Evolutionary conservation across 2,888 invertebrate genomes (phyloP).

Genomic region (Agrypnus murinus): DNA sequence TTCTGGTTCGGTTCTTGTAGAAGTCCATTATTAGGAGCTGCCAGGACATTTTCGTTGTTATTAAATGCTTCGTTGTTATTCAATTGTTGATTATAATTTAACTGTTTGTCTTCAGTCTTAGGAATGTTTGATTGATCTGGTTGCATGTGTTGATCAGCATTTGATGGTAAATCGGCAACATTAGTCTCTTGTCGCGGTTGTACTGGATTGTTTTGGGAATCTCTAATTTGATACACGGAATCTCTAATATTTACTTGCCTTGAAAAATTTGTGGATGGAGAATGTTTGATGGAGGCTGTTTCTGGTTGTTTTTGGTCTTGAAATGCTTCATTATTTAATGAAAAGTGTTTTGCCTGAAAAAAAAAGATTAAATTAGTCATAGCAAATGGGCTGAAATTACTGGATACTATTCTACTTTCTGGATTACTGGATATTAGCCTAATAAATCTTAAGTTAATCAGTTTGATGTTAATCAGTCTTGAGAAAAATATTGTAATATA

Average conservation of each 20-base stretch:
- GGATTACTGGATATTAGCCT: no score
- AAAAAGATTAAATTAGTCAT: no score
- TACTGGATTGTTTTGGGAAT: slow-evolving; percentile 32
- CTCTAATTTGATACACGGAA: slow-evolving; percentile 49
- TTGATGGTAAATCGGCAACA: slow-evolving; percentile 52
- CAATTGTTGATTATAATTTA: slow-evolving; percentile 1
- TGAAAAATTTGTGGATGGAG: slow-evolving; percentile 40
- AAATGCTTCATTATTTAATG: background rate
- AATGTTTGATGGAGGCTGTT: background rate
- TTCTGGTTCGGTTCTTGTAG: slow-evolving; percentile 24
- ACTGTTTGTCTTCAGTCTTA: slow-evolving; percentile 11
- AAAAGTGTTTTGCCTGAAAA: slow-evolving; percentile 13
- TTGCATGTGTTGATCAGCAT: slow-evolving; percentile 30
- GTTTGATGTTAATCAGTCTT: no score
- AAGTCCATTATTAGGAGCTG: slow-evolving; percentile 53
- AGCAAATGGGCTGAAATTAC: no score
- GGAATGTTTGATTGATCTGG: slow-evolving; percentile 35
- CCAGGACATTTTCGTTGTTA: slow-evolving; percentile 55
- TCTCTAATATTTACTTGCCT: slow-evolving; percentile 48
- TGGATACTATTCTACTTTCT: no score
- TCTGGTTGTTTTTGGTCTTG: slow-evolving; percentile 3
- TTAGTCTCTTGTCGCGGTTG: slow-evolving; percentile 47
- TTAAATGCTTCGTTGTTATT: slow-evolving; percentile 41
- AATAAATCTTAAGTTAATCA: no score
- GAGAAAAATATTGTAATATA: no score